Conservation (phyloP, 35 echinoderm and acorn worm genomes). For the Ophioderma brevispina region DNA sequence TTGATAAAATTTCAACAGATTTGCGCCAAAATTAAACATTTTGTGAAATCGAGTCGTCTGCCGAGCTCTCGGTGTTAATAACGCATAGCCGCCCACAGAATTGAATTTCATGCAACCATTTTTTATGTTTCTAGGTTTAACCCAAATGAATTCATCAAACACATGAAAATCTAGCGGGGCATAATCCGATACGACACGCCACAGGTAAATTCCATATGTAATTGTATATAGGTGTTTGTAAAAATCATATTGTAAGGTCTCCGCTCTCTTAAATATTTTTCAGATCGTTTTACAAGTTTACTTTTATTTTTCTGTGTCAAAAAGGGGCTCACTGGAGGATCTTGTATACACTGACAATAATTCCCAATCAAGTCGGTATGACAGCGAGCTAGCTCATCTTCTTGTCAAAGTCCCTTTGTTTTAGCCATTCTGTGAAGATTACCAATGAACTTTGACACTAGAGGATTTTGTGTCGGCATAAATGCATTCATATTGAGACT, state of each 20-base stretch:
- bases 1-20: no score
- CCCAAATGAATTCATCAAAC: neutral
- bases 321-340: neutral
- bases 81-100: neutral
- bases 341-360: neutral
- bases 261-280: neutral
- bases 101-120: constrained; percentile 5
- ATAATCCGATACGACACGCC: neutral
- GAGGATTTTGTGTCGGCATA: no score
- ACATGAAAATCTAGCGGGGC: neutral
- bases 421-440: no score
- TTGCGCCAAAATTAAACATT: no score
- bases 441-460: no score
- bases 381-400: no score
- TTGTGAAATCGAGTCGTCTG: neutral
- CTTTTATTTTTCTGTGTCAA: constrained; percentile 1
- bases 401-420: no score
- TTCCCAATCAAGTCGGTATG: no score
- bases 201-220: neutral
- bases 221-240: neutral
- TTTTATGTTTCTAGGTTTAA: neutral
- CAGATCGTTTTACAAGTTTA: constrained; percentile 7
- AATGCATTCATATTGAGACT: no score
- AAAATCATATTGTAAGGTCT: constrained; percentile 6
- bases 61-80: neutral